A percentile compares a stretch with the other conserved stretches of the same genome.
phyloP scores from a whole-genome alignment of 1,140 invertebrate species.

The Megathymus violae region DNA sequence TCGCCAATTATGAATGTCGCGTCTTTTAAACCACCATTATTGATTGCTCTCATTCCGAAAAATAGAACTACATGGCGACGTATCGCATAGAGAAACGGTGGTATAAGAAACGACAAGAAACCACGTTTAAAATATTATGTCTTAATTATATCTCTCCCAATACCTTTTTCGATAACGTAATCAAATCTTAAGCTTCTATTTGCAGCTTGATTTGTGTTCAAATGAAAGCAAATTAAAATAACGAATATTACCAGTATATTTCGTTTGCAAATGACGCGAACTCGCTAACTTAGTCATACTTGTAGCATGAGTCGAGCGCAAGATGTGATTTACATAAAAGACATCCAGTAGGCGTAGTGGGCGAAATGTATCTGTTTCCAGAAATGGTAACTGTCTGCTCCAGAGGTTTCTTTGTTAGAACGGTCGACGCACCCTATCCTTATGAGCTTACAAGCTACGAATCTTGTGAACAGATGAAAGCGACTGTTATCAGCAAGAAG shows the following conservation, averaged over 20 bases:
- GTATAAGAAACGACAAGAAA: too few relatives aligned
- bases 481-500: too few relatives aligned
- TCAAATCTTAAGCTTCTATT: slow-evolving; percentile 1
- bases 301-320: slow-evolving; percentile 52
- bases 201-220: too few relatives aligned
- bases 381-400: slow-evolving; percentile 64
- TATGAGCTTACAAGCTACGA: slow-evolving; percentile 13
- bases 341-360: slow-evolving; percentile 63
- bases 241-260: slow-evolving; percentile 7
- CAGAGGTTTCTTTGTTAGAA: slow-evolving; percentile 56
- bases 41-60: too few relatives aligned
- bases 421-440: slow-evolving; percentile 39
- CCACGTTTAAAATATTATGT: too few relatives aligned
- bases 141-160: too few relatives aligned
- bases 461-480: not conserved
- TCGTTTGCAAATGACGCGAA: slow-evolving; percentile 44
- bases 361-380: slow-evolving; percentile 63
- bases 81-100: too few relatives aligned
- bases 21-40: too few relatives aligned
- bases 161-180: too few relatives aligned
- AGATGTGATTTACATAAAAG: slow-evolving; percentile 64
- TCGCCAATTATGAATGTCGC: too few relatives aligned
- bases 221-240: slow-evolving; percentile 24
- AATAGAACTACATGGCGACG: too few relatives aligned
- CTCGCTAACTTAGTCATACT: slow-evolving; percentile 61